Evolutionary conservation across 2,888 invertebrate genomes (phyloP).

Genomic region (Archaeoteleia sp.): DNA sequence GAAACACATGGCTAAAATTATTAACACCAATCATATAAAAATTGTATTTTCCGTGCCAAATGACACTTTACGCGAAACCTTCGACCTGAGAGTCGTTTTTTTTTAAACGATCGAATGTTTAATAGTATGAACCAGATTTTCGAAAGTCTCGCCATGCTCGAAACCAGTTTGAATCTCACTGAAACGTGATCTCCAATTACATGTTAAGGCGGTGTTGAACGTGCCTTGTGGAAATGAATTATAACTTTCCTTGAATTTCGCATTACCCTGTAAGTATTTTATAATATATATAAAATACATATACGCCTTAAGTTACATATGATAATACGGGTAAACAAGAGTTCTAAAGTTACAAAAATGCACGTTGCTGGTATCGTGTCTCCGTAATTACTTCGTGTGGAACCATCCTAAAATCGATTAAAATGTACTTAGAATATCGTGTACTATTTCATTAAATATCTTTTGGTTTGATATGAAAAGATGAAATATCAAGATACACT

Average conservation of each 20-base stretch:
- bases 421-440: constrained; percentile 27
- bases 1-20: no score
- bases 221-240: constrained; percentile 51
- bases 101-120: constrained; percentile 21
- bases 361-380: constrained; percentile 37
- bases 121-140: constrained; percentile 60
- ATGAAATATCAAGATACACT: no score
- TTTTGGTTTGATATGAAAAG: no score
- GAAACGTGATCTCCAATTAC: constrained; percentile 60
- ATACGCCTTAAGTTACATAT: constrained; percentile 43
- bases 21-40: no score
- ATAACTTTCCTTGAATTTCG: constrained; percentile 48
- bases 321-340: constrained; percentile 44
- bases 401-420: constrained; percentile 26
- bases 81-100: constrained; percentile 27
- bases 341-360: constrained; percentile 45
- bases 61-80: constrained; percentile 13
- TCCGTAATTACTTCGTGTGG: constrained; percentile 17
- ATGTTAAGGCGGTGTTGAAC: constrained; percentile 47
- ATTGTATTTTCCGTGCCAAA: no score
- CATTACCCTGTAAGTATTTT: constrained; percentile 39
- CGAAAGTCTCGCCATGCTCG: constrained; percentile 56
- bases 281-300: constrained; percentile 37
- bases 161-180: constrained; percentile 59
- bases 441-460: constrained; percentile 6